Conservation (phyloP, 2,888 invertebrate species). For the Netelia virgata region DNA sequence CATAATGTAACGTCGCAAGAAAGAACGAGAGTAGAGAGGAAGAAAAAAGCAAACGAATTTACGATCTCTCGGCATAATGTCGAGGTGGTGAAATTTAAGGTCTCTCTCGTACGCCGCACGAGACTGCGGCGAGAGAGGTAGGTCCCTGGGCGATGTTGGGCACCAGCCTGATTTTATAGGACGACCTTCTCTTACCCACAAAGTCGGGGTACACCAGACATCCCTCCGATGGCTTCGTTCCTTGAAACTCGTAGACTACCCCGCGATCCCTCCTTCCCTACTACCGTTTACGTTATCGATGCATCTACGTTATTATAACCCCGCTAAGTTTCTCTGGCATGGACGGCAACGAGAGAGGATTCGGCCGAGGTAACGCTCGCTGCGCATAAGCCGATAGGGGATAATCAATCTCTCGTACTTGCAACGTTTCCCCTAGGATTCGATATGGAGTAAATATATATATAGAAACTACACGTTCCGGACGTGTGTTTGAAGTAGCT, state of each 20-base stretch:
- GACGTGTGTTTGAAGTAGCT: constrained; percentile 53
- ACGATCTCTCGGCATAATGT: constrained; percentile 62
- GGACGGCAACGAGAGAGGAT: constrained; percentile 49
- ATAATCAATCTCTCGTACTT: constrained; percentile 81
- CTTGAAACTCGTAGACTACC: constrained; percentile 33
- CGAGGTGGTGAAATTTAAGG: constrained; percentile 54
- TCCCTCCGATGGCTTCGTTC: constrained; percentile 44
- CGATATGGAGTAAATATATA: constrained; percentile 74
- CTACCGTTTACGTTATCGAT: constrained; percentile 65
- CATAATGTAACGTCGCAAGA: constrained; percentile 58
- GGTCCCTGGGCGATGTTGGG: constrained; percentile 22
- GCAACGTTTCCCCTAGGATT: constrained; percentile 55
- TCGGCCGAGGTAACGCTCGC: constrained; percentile 73
- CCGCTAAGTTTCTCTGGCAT: constrained; percentile 58
- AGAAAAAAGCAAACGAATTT: constrained; percentile 41
- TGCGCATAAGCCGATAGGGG: constrained; percentile 81
- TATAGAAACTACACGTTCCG: constrained; percentile 6
- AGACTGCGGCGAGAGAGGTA: constrained; percentile 30
- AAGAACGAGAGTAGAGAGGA: background rate
- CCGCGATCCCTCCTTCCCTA: background rate
- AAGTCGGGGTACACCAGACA: constrained; percentile 69
- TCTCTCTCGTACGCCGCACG: constrained; percentile 32
- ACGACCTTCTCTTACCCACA: constrained; percentile 27
- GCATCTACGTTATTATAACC: constrained; percentile 63
- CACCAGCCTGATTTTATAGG: constrained; percentile 51